Conservation (phyloP, 2,113 vertebrate species). For the Ophthalmolycus amberensis region DNA sequence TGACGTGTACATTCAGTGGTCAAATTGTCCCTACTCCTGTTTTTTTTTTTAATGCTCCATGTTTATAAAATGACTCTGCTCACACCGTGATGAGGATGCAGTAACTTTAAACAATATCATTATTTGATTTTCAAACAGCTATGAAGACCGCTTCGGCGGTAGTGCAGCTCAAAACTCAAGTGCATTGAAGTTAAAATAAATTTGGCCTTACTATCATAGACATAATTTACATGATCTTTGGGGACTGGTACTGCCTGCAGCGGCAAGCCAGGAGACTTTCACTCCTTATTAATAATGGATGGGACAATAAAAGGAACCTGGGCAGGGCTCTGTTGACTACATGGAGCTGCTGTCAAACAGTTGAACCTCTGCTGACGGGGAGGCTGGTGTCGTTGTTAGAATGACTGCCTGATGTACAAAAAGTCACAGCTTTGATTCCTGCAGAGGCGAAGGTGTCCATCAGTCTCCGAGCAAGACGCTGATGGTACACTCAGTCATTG, state of each 20-base stretch:
- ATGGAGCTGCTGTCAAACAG: slow-evolving; percentile 54
- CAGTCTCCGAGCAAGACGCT: background rate
- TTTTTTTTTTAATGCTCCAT: background rate
- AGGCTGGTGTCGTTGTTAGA: slow-evolving; percentile 36
- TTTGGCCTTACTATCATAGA: slow-evolving; percentile 38
- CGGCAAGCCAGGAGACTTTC: slow-evolving; percentile 42
- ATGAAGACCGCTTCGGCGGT: background rate
- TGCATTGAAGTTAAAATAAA: slow-evolving; percentile 36
- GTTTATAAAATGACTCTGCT: background rate
- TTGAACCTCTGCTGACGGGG: slow-evolving; percentile 58
- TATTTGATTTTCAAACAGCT: background rate
- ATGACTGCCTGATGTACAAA: background rate
- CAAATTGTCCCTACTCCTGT: background rate
- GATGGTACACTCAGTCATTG: slow-evolving; percentile 15
- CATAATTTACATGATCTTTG: slow-evolving; percentile 46
- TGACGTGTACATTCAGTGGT: background rate
- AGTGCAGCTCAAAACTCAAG: background rate
- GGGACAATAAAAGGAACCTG: slow-evolving; percentile 56
- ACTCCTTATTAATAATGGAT: slow-evolving; percentile 65
- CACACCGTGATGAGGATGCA: background rate
- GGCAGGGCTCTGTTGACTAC: slow-evolving; percentile 30
- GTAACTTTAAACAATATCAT: background rate
- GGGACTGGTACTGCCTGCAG: slow-evolving; percentile 52
- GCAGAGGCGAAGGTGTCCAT: slow-evolving; percentile 26
- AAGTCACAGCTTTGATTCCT: slow-evolving; percentile 42